These are phyloP conservation scores for Meloidogyne floridensis DNA, from an alignment of 1,140 invertebrate genomes.

Conservation along the genomic window DNA sequence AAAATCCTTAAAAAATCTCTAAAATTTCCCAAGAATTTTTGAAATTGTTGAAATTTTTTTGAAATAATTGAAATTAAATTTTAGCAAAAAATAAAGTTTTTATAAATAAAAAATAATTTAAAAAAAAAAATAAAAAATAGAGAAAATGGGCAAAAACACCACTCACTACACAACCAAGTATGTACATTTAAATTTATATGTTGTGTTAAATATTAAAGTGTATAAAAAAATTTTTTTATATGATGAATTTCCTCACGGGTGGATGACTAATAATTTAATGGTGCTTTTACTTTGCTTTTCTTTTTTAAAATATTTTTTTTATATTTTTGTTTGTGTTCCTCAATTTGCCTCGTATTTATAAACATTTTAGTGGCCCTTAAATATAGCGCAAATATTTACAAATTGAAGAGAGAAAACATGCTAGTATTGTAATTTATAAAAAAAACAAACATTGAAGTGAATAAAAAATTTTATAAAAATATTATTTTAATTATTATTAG, in stretches of 20 bases:
- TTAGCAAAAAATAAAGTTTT: background rate
- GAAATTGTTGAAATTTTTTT: too few species aligned
- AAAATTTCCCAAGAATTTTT: too few species aligned
- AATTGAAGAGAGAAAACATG: background rate
- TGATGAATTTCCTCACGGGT: constrained; percentile 4
- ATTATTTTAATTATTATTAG: too few species aligned
- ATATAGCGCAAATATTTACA: background rate
- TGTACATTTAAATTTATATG: background rate
- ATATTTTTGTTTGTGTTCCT: background rate
- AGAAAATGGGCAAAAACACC: background rate
- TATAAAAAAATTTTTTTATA: constrained; percentile 7
- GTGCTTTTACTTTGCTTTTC: constrained; percentile 10
- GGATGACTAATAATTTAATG: constrained; percentile 11
- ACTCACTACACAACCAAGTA: background rate
- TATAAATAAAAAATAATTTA: background rate
- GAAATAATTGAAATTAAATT: background rate
- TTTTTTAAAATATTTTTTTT: background rate
- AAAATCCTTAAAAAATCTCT: too few species aligned
- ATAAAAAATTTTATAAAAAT: too few species aligned
- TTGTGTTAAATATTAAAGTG: constrained; percentile 1
- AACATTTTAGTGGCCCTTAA: background rate
- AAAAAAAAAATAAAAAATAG: background rate
- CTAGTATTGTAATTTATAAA: background rate
- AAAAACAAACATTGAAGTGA: background rate
- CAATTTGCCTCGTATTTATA: background rate